These are phyloP conservation scores for Siphamia tubifer DNA, from an alignment of 2,113 vertebrate species.

Conservation along the genomic window DNA sequence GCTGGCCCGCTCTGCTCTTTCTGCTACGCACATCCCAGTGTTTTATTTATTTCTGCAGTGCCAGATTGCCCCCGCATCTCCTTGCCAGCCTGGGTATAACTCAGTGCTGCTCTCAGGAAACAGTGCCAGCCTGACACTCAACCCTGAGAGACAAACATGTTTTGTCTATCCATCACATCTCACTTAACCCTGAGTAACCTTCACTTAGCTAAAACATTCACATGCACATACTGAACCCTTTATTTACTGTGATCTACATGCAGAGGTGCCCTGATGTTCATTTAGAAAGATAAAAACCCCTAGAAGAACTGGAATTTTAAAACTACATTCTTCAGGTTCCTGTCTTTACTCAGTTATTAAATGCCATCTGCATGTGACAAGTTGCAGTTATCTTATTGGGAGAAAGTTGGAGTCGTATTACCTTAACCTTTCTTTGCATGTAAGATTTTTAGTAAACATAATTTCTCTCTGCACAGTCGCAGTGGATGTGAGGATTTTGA, in stretches of 20 bases:
- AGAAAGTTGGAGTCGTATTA: not conserved
- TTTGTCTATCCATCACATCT: slow-evolving; percentile 30
- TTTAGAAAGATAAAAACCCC: not conserved
- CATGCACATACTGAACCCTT: not conserved
- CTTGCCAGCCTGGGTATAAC: slow-evolving; percentile 47
- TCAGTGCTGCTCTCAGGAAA: slow-evolving; percentile 38
- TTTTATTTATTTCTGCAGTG: slow-evolving; percentile 21
- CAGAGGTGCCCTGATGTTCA: not conserved
- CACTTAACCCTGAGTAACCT: slow-evolving; percentile 40
- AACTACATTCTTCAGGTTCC: too few relatives aligned
- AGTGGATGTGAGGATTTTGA: slow-evolving; percentile 18
- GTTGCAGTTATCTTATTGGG: not conserved
- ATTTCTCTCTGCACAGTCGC: slow-evolving; percentile 1
- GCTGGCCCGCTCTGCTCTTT: slow-evolving; percentile 46
- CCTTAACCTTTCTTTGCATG: not conserved
- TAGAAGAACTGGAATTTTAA: not conserved
- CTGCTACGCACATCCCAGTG: slow-evolving; percentile 26
- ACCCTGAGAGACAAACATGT: slow-evolving; percentile 31
- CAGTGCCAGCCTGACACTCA: slow-evolving; percentile 45
- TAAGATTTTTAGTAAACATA: not conserved
- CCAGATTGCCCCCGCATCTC: slow-evolving; percentile 45
- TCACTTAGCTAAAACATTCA: slow-evolving; percentile 20
- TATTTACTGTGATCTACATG: not conserved
- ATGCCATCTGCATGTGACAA: not conserved
- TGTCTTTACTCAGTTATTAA: not conserved